Evolutionary conservation across 2,888 invertebrate species (phyloP), one percentile per base, ranked within the genome.

Genomic region (Apamea monoglypha): DNA sequence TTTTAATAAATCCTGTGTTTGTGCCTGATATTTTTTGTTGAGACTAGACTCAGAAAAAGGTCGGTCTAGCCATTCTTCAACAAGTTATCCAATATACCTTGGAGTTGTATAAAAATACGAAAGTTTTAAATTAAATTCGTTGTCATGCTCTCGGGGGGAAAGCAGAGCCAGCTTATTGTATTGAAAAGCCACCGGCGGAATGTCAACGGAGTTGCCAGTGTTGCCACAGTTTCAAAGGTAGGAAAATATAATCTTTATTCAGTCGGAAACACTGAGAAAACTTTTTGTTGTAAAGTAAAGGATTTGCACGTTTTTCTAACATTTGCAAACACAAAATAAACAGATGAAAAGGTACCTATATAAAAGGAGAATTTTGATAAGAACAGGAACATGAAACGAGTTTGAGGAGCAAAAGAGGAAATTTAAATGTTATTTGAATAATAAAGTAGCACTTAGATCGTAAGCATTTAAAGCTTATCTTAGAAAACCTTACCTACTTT

Each of bases 111-210:
- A 91, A 92, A 92, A 93, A 93, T 92, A 88, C 79, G 83, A 92
- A 93, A 94, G 91, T 94, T 94, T 93, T 90, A 93, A 94, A 94
- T 94, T 92, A 92, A 93, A 94, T 93, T 92, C 85, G 83, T 84
- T 86, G 86, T 90, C 91, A 87, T 88, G 87, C 83, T 88, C 90
- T 89, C 66, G 36, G 84, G 80, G 88, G 89, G 82, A 81, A 77
- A 69, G 70, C 70, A 73, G 80, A 83, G 80, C 86, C 76, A 82
- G 88, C 88, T 91, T 91, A 90, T 90, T 91, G 91, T 92, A 88
- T 89, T 87, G 89, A 85, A 84, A 80, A 81, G 76, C 86, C 91
- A 92, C 92, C 91, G 91, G 90, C 81, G 83, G 84, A 84, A 87
- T 90, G 87, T 86, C 90, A 90, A 78, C 80, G 67, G 77, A 83